These are phyloP conservation scores for Melanotaenia trifasciata DNA, from an alignment of 2,797 vertebrate genomes.

Conservation along the genomic window DNA sequence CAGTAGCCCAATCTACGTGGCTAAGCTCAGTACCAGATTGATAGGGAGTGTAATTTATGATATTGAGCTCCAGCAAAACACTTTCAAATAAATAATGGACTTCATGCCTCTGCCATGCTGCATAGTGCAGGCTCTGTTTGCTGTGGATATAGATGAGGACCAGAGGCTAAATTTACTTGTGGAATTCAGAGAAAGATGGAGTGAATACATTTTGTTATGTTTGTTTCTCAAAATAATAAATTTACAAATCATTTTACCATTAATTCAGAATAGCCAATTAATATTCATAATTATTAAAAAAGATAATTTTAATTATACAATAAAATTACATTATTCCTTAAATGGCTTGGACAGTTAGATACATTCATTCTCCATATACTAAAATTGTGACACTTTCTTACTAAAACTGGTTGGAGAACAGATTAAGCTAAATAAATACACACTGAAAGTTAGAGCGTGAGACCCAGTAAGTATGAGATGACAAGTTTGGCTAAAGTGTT, in stretches of 20 bases:
- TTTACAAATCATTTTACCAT: background rate
- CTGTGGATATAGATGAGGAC: background rate
- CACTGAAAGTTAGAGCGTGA: slow-evolving; percentile 11
- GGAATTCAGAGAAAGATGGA: background rate
- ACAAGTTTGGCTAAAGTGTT: slow-evolving; percentile 26
- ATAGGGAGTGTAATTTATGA: slow-evolving; percentile 48
- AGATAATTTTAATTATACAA: background rate
- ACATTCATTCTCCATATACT: background rate
- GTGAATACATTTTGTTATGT: background rate
- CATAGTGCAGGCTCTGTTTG: slow-evolving; percentile 28
- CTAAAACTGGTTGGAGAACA: slow-evolving; percentile 20
- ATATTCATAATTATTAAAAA: background rate
- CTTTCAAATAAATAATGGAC: slow-evolving; percentile 50
- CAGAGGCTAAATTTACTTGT: slow-evolving; percentile 4
- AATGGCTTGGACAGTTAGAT: background rate
- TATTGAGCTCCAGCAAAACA: slow-evolving; percentile 44
- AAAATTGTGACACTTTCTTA: slow-evolving; percentile 8
- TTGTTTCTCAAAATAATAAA: background rate
- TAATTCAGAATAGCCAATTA: background rate
- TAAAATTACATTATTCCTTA: background rate
- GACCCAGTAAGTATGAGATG: background rate
- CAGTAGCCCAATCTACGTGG: slow-evolving; percentile 18
- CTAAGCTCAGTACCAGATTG: slow-evolving; percentile 50
- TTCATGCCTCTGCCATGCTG: slow-evolving; percentile 15
- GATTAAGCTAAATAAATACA: slow-evolving; percentile 23